These are phyloP conservation scores for Boulengeromyrus knoepffleri DNA, from an alignment of 2,113 vertebrate genomes.

Conservation along the genomic window DNA sequence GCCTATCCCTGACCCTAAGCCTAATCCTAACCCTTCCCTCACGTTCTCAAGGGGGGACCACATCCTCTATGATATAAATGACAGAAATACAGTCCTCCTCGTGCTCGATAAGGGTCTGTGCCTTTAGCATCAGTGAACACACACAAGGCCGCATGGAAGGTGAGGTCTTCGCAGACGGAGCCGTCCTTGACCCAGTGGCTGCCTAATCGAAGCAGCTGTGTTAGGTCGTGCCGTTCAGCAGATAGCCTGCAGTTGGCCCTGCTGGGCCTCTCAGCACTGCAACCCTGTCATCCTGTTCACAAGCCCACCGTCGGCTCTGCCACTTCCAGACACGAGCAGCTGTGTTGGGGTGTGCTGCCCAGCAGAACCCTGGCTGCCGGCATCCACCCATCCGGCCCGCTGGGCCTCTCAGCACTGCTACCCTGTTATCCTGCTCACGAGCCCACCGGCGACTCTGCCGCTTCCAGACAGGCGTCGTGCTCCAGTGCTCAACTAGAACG, in stretches of 20 bases:
- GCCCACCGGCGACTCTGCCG: slow-evolving; percentile 23
- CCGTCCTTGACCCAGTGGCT: not conserved
- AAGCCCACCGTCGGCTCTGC: not conserved
- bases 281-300: not conserved
- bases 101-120: not conserved
- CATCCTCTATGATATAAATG: not conserved
- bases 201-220: not conserved
- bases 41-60: not conserved
- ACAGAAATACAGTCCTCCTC: not conserved
- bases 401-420: not conserved
- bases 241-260: not conserved
- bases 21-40: not conserved
- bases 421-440: not conserved
- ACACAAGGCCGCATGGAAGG: not conserved
- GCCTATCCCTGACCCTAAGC: not conserved
- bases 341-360: not conserved
- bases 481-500: slow-evolving; percentile 45
- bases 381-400: not conserved
- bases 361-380: not conserved
- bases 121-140: not conserved
- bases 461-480: slow-evolving; percentile 36
- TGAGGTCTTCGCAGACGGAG: not conserved
- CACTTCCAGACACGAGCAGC: not conserved
- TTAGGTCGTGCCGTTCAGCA: not conserved
- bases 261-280: not conserved